Evolutionary conservation across 2,113 vertebrate species (phyloP), one percentile per base, ranked within the genome.

Genomic region (Ceyx cyanopectus): DNA sequence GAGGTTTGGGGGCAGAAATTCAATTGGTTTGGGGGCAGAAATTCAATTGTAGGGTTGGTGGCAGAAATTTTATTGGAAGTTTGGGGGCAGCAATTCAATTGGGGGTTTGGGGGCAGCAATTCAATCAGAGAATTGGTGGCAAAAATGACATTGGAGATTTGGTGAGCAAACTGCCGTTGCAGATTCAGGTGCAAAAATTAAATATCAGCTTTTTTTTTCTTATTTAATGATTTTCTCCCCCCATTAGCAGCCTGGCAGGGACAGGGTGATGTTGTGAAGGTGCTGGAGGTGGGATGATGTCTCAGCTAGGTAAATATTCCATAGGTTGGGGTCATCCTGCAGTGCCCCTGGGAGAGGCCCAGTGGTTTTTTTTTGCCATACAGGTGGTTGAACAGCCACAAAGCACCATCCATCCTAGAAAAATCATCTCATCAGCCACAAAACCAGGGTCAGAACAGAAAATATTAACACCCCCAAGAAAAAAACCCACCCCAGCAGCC

Each of bases 341-440:
- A 3, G 40, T 3, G 57, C 17, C 10, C 1, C 3, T 15, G 43
- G 48, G 45, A 30, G 23, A 5, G 1, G 51, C 48, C 63, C 8
- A 7, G 10, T 6, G 46, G 41, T 57, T 2, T 16, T 14, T n/a
- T 0, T 21, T 50, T 30, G 34, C 21, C 3, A 1, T 6, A 10
- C 74, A 63, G 84, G 87, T 60, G 65, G n/a, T 7, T 27, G 46
- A 22, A 53, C 2, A 2, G 21, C 14, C 2, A 19, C 46, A 21
- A 14, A 32, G 50, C 0, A 34, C 2, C 12, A 13, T 4, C 32
- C 57, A 1, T 10, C 19, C 0, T 40, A 1, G 8, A 7, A 21
- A 43, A 46, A n/a, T 53, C 11, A 6, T 2, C 15, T 6, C 53
- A 53, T 8, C 24, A 8, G 34, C 56, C 26, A 0, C 1, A 4